Base-by-base conservation (phyloP, 2,797 vertebrate genomes). In the Trachops cirrhosus region DNA sequence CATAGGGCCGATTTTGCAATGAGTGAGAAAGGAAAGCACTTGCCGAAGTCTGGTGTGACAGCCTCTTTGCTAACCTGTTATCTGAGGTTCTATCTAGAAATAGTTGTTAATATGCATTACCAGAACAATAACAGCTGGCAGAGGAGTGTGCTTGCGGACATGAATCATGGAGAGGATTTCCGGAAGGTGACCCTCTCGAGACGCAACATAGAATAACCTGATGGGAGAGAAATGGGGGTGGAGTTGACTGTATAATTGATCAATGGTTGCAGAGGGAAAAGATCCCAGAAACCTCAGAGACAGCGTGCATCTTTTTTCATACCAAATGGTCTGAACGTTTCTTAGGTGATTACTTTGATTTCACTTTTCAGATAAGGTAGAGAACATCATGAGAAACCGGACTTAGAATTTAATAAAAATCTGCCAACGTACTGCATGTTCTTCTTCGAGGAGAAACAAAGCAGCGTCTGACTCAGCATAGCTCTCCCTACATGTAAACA, bases 151-250 rank as follows among this genome's bases (percentile, higher is more conserved):
- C 98, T 99, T 99, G 96, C 98, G 99, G 96, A 99, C 96, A 86
- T 99, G 99, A 98, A 99, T 99, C 99, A 99, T 99, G 94, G 99
- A 99, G 96, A 99, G 98, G 96, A 99, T 99, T 98, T 99, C 99
- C 4, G 99, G 99, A 97, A 99, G 99, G 95, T 99, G 99, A 98
- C 99, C 99, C 98, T 99, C 99, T 78, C 99, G 99, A 73, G 99
- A 99, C 1, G 99, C 99, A 89, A 99, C 99, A 5, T 98, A 99
- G 98, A 99, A 99, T 98, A 99, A 99, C 99, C 99, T 99, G 98
- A 96, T 94, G 98, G 93, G 98, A 98, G 98, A 98, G 92, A 98
- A 98, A 98, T 88, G 94, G 85, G 93, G 97, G 94, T 84, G 93
- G 46, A 70, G 59, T 85, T 96, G 84, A 94, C 71, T 85, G 34